Conservation (phyloP, 2,888 invertebrate genomes). For the Ethmia dodecea region DNA sequence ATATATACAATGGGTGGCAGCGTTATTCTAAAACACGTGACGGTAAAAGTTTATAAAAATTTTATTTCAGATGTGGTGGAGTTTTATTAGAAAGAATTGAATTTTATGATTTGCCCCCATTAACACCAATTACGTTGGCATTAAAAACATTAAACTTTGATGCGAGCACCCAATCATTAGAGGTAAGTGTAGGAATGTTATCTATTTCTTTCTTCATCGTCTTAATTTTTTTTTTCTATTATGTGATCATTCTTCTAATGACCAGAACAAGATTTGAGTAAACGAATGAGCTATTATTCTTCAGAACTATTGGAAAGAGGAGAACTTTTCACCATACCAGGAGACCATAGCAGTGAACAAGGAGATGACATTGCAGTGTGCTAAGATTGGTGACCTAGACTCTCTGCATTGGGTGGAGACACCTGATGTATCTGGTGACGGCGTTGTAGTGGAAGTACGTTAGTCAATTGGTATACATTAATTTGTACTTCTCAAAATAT, state of each 20-base stretch:
- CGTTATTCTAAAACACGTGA: too few species aligned
- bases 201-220: too few species aligned
- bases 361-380: conserved; percentile 22
- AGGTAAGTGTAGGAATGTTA: too few species aligned
- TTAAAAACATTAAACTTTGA: background rate
- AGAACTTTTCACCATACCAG: too few species aligned
- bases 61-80: conserved; percentile 1
- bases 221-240: too few species aligned
- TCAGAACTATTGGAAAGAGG: too few species aligned
- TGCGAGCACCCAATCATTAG: background rate
- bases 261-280: too few species aligned
- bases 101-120: background rate
- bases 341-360: conserved; percentile 4
- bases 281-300: too few species aligned
- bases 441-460: conserved; percentile 40
- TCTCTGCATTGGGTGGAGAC: conserved; percentile 37
- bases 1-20: too few species aligned
- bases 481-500: background rate
- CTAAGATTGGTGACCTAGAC: conserved; percentile 28
- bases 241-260: too few species aligned
- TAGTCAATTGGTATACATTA: background rate
- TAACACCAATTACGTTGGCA: background rate
- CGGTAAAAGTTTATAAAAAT: too few species aligned
- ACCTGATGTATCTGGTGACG: conserved; percentile 22
- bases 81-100: background rate